phyloP scores from a whole-genome alignment of 2,888 invertebrate genomes.

The Tinea trinotella region DNA sequence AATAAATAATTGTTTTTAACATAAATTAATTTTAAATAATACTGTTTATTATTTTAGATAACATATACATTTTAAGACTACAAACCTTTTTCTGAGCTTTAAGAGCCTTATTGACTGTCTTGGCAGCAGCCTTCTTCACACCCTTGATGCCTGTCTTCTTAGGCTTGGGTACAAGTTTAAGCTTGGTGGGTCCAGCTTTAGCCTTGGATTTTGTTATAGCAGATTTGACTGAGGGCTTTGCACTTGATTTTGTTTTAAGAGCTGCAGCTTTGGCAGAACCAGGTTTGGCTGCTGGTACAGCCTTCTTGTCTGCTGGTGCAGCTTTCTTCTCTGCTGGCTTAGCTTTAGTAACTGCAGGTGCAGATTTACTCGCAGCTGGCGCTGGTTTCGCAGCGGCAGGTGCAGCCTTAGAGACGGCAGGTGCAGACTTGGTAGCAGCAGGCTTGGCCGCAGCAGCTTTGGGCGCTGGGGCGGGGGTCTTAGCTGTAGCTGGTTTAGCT shows the following conservation, averaged over 20 bases:
- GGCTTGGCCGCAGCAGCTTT: conserved; percentile 36
- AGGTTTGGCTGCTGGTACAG: conserved; percentile 62
- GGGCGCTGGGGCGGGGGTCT: conserved; percentile 41
- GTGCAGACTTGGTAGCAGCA: conserved; percentile 40
- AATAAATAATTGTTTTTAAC: conserved; percentile 26
- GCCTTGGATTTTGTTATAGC: conserved; percentile 60
- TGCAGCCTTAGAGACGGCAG: conserved; percentile 55
- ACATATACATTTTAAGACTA: not conserved
- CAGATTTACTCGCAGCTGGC: conserved; percentile 56
- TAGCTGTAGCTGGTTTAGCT: conserved; percentile 52
- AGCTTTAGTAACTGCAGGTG: conserved; percentile 39
- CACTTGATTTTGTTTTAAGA: conserved; percentile 62
- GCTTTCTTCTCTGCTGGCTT: conserved; percentile 39
- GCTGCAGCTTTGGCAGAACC: conserved; percentile 68
- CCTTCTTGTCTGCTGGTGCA: conserved; percentile 55
- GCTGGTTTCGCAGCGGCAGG: conserved; percentile 49
- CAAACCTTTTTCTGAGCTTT: conserved; percentile 88
- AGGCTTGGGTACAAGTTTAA: conserved; percentile 68
- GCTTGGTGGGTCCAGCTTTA: conserved; percentile 62
- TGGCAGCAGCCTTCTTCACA: conserved; percentile 62
- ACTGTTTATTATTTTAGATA: not conserved
- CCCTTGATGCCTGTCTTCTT: conserved; percentile 72
- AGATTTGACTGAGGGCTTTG: conserved; percentile 66
- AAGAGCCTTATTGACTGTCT: conserved; percentile 82
- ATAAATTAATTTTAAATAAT: conserved; percentile 21